Evolutionary conservation across 2,888 invertebrate species (phyloP).

Genomic region (Argyresthia goedartella): DNA sequence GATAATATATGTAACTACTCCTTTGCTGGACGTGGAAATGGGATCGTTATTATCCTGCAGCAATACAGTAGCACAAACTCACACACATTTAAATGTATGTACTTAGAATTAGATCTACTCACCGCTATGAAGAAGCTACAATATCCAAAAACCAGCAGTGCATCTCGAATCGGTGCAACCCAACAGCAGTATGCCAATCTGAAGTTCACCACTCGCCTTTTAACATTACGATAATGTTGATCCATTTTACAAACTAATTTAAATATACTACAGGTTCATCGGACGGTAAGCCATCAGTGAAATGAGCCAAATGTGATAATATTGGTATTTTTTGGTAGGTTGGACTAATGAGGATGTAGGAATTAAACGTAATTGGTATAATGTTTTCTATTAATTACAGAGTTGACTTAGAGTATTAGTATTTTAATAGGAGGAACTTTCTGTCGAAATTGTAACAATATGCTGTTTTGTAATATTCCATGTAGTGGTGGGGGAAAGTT

Average conservation of each 20-base stretch:
- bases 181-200: slow-evolving; percentile 41
- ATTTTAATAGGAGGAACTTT: too few species aligned
- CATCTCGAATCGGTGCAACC: slow-evolving; percentile 34
- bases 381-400: too few species aligned
- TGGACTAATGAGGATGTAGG: slow-evolving; percentile 42
- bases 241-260: slow-evolving; percentile 22
- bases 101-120: slow-evolving; percentile 17
- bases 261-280: not conserved
- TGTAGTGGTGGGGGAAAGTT: too few species aligned
- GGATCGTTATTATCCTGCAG: not conserved
- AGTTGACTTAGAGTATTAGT: too few species aligned
- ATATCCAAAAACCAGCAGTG: slow-evolving; percentile 34
- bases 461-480: too few species aligned
- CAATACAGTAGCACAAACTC: too few species aligned
- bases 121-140: slow-evolving; percentile 35
- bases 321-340: not conserved
- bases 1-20: too few species aligned
- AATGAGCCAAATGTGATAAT: slow-evolving; percentile 18
- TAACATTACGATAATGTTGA: slow-evolving; percentile 27
- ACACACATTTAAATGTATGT: too few species aligned
- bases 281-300: slow-evolving; percentile 9
- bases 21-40: too few species aligned
- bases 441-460: too few species aligned
- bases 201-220: slow-evolving; percentile 27
- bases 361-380: slow-evolving; percentile 14